A percentile compares a stretch with the other conserved stretches of the same genome.
Conservation (phyloP, 23 tunicate genomes). For the Oikopleura dioica region DNA sequence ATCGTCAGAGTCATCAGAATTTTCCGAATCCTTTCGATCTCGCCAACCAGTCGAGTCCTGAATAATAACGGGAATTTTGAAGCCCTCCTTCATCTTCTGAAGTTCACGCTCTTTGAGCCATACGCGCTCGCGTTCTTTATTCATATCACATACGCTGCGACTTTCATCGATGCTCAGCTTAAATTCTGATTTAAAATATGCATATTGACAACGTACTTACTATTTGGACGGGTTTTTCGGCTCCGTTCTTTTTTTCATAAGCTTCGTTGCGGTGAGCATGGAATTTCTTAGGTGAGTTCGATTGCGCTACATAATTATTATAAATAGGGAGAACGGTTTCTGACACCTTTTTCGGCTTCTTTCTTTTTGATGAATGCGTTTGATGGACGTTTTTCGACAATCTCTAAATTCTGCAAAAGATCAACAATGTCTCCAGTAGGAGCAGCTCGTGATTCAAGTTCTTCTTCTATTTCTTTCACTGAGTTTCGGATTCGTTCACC, state of each 20-base stretch:
- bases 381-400: constrained; percentile 11
- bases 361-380: neutral
- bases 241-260: neutral
- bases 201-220: neutral
- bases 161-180: neutral
- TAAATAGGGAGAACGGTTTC: too few species aligned
- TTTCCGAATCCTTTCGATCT: too few species aligned
- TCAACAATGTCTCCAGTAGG: neutral
- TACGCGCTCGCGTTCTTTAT: neutral
- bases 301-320: neutral
- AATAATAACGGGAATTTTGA: neutral
- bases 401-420: neutral
- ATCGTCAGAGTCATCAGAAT: too few species aligned
- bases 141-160: neutral
- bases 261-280: neutral
- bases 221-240: too few species aligned
- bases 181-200: neutral
- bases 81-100: neutral
- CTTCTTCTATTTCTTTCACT: constrained; percentile 5
- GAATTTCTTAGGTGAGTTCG: neutral
- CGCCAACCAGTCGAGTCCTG: neutral
- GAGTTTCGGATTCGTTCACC: too few species aligned
- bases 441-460: neutral
- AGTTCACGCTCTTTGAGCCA: neutral
- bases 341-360: neutral